A percentile compares a stretch with the other conserved stretches of the same genome.
Conservation (phyloP, 1,140 invertebrate species). For the Zaprionus ornatus region DNA sequence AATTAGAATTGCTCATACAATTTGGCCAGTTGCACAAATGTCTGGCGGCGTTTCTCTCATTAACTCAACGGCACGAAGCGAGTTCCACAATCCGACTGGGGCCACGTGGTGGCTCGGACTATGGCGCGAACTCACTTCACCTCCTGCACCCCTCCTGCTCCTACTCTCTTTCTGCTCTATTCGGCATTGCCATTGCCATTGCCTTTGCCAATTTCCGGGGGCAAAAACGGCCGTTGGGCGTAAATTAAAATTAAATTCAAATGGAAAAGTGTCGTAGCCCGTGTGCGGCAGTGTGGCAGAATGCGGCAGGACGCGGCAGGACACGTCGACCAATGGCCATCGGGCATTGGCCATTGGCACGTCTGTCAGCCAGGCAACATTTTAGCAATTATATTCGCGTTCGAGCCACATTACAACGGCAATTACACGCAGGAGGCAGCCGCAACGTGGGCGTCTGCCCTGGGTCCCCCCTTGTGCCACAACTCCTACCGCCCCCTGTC, state of each 20-base stretch:
- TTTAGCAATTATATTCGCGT: conserved; percentile 82
- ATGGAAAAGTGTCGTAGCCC: conserved; percentile 74
- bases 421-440: conserved; percentile 77
- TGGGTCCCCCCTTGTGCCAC: not conserved
- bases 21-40: conserved; percentile 63
- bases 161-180: not conserved
- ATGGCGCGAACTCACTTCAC: not conserved
- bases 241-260: conserved; percentile 83
- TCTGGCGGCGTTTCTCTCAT: conserved; percentile 62
- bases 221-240: conserved; percentile 65
- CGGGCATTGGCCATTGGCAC: conserved; percentile 63
- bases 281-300: not conserved
- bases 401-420: conserved; percentile 78
- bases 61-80: conserved; percentile 71
- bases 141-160: not conserved
- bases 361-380: conserved; percentile 73
- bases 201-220: conserved; percentile 77
- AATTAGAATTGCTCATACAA: conserved; percentile 70
- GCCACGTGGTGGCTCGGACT: not conserved
- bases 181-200: conserved; percentile 69
- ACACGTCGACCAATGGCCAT: not conserved
- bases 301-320: not conserved
- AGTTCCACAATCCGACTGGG: conserved; percentile 24
- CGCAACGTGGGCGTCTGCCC: conserved; percentile 27
- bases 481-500: conserved; percentile 19